Percentiles rank a stretch among this genome's conserved stretches.
Conservation (phyloP, 2,888 invertebrate genomes). For the Yponomeuta sedellus region DNA sequence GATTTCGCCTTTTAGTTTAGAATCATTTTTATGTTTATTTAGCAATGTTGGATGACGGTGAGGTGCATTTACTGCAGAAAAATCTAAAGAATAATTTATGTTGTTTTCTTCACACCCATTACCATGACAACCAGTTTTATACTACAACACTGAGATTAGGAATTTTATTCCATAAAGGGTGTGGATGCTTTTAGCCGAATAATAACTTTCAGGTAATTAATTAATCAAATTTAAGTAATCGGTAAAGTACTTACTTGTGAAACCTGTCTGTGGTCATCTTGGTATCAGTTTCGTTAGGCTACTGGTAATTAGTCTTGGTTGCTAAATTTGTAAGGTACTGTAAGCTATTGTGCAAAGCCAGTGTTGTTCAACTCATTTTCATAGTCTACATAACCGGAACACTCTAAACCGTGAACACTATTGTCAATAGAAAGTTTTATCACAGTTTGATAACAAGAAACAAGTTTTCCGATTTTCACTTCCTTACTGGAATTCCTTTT, state of each 20-base stretch:
- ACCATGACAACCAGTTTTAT: no score
- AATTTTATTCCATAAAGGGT: no score
- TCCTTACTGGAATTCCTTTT: background rate
- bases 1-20: no score
- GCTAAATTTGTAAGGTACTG: background rate
- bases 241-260: conserved; percentile 75
- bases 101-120: no score
- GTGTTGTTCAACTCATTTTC: conserved; percentile 66
- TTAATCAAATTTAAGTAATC: background rate
- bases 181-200: no score
- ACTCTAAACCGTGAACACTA: conserved; percentile 2
- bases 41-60: no score
- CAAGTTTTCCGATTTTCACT: background rate
- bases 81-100: no score
- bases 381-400: background rate
- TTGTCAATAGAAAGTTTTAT: conserved; percentile 13
- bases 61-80: no score
- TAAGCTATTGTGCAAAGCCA: conserved; percentile 13
- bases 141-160: no score
- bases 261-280: conserved; percentile 79
- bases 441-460: conserved; percentile 7
- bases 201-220: no score
- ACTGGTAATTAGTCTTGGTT: background rate
- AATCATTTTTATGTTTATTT: no score
- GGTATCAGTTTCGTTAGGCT: conserved; percentile 8